Evolutionary conservation across 2,888 invertebrate species (phyloP).

Genomic region (Arctia plantaginis): DNA sequence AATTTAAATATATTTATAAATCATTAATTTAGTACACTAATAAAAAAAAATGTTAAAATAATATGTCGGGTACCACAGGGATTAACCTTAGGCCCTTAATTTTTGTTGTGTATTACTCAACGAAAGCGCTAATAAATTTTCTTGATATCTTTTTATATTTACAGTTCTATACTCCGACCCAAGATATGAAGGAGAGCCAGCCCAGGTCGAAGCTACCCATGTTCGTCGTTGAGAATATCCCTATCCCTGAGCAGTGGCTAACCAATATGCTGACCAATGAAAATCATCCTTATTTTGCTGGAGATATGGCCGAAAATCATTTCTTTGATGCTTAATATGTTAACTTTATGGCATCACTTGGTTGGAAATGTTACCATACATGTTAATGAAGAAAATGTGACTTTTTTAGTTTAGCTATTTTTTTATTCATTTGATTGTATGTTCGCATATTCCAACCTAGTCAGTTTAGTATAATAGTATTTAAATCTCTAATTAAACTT

Average conservation of each 20-base stretch:
- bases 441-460: constrained; percentile 29
- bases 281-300: constrained; percentile 59
- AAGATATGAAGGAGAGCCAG: constrained; percentile 51
- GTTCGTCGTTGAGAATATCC: constrained; percentile 59
- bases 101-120: background rate
- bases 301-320: constrained; percentile 63
- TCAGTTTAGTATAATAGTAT: constrained; percentile 24
- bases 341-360: constrained; percentile 44
- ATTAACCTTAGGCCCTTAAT: background rate
- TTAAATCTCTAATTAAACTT: constrained; percentile 20
- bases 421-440: constrained; percentile 22
- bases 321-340: constrained; percentile 41
- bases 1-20: background rate
- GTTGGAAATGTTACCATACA: constrained; percentile 29
- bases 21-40: background rate
- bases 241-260: constrained; percentile 59
- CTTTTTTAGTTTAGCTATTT: background rate
- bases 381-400: background rate
- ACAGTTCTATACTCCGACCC: constrained; percentile 57
- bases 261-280: constrained; percentile 57
- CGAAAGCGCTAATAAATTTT: background rate
- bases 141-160: constrained; percentile 25
- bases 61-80: background rate
- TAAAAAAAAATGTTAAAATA: no score
- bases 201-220: constrained; percentile 53